Conservation (phyloP, 2,888 invertebrate genomes). For the Liodrosophila aerea region DNA sequence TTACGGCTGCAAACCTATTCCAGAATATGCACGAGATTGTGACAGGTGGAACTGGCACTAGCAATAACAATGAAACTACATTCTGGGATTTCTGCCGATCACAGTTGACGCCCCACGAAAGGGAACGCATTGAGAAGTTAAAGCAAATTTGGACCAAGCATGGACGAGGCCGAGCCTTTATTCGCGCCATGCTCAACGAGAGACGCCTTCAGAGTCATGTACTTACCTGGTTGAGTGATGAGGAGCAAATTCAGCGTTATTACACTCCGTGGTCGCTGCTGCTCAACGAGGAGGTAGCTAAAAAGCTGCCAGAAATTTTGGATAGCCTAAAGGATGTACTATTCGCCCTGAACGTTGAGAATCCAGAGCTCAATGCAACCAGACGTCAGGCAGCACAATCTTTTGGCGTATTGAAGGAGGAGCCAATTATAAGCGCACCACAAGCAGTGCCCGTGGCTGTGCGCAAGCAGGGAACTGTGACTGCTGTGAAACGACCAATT, state of each 20-base stretch:
- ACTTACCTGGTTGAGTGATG: conserved; percentile 88
- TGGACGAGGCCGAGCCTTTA: conserved; percentile 88
- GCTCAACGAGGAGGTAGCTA: conserved; percentile 89
- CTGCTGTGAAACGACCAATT: conserved; percentile 78
- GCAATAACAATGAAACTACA: conserved; percentile 81
- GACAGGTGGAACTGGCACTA: conserved; percentile 80
- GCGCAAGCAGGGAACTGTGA: conserved; percentile 51
- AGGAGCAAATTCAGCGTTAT: conserved; percentile 85
- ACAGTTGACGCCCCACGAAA: conserved; percentile 93
- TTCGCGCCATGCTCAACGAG: conserved; percentile 95
- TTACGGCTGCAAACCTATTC: conserved; percentile 77
- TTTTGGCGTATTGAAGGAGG: conserved; percentile 65
- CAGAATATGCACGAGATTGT: conserved; percentile 90
- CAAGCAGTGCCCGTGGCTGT: conserved; percentile 83
- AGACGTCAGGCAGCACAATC: conserved; percentile 40
- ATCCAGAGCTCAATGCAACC: conserved; percentile 88
- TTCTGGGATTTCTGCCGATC: conserved; percentile 91
- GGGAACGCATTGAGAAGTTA: conserved; percentile 90
- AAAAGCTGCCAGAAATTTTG: conserved; percentile 92
- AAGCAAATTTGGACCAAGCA: conserved; percentile 87
- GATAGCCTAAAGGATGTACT: conserved; percentile 94
- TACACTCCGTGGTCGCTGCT: conserved; percentile 95
- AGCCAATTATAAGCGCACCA: conserved; percentile 89
- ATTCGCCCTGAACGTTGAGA: conserved; percentile 96
- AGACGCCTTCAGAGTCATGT: conserved; percentile 92